phyloP scores from a whole-genome alignment of 2,113 vertebrate genomes.

The Plotosus lineatus region DNA sequence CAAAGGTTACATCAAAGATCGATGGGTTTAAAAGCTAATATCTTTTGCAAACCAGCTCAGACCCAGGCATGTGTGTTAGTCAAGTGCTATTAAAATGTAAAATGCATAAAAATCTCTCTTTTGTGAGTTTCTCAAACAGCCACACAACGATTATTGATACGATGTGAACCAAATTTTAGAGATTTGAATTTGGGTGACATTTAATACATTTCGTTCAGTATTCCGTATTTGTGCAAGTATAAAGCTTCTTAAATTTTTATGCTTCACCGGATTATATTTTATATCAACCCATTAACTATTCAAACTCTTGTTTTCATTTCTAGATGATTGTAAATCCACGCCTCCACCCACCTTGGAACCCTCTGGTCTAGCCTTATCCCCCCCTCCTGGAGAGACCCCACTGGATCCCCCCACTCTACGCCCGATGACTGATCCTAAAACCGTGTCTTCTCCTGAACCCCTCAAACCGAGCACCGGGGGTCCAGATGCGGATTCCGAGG shows the following conservation, averaged over 20 bases:
- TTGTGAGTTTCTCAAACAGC: neutral
- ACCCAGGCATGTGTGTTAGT: neutral
- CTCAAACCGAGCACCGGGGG: slow-evolving; percentile 74
- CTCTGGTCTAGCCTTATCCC: slow-evolving; percentile 83
- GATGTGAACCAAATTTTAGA: neutral
- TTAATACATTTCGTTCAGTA: neutral
- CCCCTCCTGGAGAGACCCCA: slow-evolving; percentile 81
- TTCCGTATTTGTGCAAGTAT: neutral
- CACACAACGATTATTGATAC: neutral
- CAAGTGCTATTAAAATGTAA: neutral
- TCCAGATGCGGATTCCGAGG: slow-evolving; percentile 62
- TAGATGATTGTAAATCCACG: slow-evolving; percentile 85
- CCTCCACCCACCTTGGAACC: slow-evolving; percentile 92
- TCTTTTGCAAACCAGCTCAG: neutral
- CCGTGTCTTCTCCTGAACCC: slow-evolving; percentile 74
- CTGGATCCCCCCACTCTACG: slow-evolving; percentile 90
- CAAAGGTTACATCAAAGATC: slow-evolving; percentile 63
- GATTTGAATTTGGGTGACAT: neutral
- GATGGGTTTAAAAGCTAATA: neutral
- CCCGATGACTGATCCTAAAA: slow-evolving; percentile 83
- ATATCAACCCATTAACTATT: neutral
- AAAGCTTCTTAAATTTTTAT: neutral
- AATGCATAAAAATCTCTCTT: neutral
- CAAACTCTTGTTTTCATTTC: slow-evolving; percentile 53
- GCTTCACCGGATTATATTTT: neutral